A percentile compares a stretch with the other conserved stretches of the same genome.
Conservation (phyloP, 2,888 invertebrate genomes). For the Nephrotoma appendiculata region DNA sequence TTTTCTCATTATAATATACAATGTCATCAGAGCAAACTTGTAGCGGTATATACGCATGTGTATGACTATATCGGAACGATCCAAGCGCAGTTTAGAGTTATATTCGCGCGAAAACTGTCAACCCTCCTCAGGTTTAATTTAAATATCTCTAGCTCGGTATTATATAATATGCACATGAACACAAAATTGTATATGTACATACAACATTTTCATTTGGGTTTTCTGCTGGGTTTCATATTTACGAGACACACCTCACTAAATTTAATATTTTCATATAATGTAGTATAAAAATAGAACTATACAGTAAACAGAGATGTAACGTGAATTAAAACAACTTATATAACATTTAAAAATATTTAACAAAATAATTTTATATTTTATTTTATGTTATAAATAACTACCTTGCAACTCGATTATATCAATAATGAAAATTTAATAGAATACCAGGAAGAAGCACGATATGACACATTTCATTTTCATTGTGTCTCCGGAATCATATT, state of each 20-base stretch:
- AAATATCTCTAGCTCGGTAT: neutral
- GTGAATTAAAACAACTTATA: neutral
- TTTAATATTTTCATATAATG: neutral
- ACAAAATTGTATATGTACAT: neutral
- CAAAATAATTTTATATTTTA: neutral
- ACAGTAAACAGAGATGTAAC: neutral
- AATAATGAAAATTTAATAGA: neutral
- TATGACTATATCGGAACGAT: neutral
- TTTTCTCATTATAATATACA: neutral
- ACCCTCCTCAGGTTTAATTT: neutral
- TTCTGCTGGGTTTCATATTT: neutral
- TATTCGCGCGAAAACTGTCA: neutral
- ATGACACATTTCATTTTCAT: no score
- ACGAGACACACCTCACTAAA: neutral
- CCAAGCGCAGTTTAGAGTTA: no score
- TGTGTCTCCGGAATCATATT: neutral
- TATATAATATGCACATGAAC: neutral
- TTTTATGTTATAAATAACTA: neutral
- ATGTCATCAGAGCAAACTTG: neutral
- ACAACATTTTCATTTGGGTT: neutral
- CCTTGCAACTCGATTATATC: neutral
- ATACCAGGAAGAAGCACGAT: no score
- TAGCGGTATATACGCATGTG: neutral
- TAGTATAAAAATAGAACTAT: neutral
- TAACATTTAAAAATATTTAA: neutral